These are phyloP conservation scores for Elegia similella DNA, from an alignment of 2,888 invertebrate species.

Conservation along the genomic window DNA sequence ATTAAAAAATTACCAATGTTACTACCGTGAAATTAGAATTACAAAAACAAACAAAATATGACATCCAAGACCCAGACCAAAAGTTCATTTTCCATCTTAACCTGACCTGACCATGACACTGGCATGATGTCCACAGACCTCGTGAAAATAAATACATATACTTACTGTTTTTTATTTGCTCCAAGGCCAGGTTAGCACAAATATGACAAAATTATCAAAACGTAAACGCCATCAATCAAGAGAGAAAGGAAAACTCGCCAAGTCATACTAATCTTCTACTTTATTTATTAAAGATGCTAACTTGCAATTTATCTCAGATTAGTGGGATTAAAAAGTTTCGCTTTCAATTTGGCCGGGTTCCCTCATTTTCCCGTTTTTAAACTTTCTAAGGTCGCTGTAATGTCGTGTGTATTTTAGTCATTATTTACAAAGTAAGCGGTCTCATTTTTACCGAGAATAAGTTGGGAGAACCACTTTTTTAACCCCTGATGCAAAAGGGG, in stretches of 20 bases:
- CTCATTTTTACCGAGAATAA: background rate
- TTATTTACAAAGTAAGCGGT: background rate
- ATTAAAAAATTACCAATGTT: too few species aligned
- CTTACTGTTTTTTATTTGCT: too few species aligned
- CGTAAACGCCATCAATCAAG: background rate
- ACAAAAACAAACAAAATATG: too few species aligned
- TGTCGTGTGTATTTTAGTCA: background rate
- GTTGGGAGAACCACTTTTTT: too few species aligned
- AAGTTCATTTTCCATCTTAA: too few species aligned
- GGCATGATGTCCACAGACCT: too few species aligned
- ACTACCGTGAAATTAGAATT: too few species aligned
- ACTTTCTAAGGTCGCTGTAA: background rate
- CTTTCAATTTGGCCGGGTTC: background rate
- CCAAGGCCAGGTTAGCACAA: too few species aligned
- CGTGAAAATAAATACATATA: too few species aligned
- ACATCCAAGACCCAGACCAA: too few species aligned
- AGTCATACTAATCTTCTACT: slow-evolving; percentile 29
- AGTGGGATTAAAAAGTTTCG: slow-evolving; percentile 27
- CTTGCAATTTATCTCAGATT: slow-evolving; percentile 31
- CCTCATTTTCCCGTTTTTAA: background rate
- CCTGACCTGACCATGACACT: too few species aligned
- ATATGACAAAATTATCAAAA: background rate
- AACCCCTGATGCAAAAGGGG: too few species aligned
- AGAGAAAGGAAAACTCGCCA: slow-evolving; percentile 10
- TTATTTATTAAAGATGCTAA: slow-evolving; percentile 33